A percentile compares a stretch with the other conserved stretches of the same genome.
Evolutionary conservation across 2,888 invertebrate genomes (phyloP).

Genomic region (Ornithoptera priamus): DNA sequence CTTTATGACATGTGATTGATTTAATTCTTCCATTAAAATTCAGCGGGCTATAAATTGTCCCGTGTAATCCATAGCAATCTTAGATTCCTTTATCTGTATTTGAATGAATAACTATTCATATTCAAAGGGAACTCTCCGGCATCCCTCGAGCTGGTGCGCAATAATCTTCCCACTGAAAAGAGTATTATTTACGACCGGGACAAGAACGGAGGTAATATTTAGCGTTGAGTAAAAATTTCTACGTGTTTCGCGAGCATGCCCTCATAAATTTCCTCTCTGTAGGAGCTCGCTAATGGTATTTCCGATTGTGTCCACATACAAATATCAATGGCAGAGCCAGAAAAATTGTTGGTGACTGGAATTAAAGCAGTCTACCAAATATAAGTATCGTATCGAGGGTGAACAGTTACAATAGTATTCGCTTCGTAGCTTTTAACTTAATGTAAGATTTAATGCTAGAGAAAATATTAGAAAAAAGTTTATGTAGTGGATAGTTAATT

Average conservation of each 20-base stretch:
- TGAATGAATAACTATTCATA: slow-evolving; percentile 47
- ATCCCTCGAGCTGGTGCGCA: slow-evolving; percentile 46
- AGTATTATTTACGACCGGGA: slow-evolving; percentile 73
- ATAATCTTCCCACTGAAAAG: slow-evolving; percentile 68
- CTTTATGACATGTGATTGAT: too few species aligned
- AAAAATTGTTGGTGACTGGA: slow-evolving; percentile 31
- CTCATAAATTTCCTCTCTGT: slow-evolving; percentile 67
- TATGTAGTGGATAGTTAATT: too few species aligned
- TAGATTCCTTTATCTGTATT: neutral
- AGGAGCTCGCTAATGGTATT: slow-evolving; percentile 71
- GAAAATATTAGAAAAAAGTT: too few species aligned
- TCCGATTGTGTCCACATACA: slow-evolving; percentile 46
- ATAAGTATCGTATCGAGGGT: neutral
- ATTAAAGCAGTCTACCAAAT: slow-evolving; percentile 4
- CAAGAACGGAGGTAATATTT: slow-evolving; percentile 66
- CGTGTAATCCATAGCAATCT: neutral
- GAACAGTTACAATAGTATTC: neutral
- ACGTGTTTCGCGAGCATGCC: slow-evolving; percentile 57
- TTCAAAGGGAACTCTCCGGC: slow-evolving; percentile 44
- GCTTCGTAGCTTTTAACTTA: too few species aligned
- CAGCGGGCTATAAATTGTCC: neutral
- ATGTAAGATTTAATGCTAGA: too few species aligned
- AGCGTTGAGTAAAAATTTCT: slow-evolving; percentile 69
- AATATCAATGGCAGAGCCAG: slow-evolving; percentile 49
- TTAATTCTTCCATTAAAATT: neutral